Percentiles rank a stretch among this genome's conserved stretches.
phyloP scores from a whole-genome alignment of 2,797 vertebrate species.

The Urocyon cinereoargenteus region DNA sequence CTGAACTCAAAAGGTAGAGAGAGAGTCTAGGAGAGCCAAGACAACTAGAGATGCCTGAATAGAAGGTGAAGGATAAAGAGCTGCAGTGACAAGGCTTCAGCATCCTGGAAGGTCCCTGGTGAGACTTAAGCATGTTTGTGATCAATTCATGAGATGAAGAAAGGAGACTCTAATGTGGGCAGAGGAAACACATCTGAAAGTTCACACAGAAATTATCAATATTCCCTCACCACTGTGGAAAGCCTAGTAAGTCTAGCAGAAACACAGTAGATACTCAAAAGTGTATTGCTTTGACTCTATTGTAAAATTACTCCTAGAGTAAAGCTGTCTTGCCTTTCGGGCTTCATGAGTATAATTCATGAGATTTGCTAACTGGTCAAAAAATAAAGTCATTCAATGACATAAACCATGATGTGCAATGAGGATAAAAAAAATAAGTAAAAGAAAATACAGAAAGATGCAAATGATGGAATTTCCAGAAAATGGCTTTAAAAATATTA shows the following conservation, averaged over 20 bases:
- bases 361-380: not conserved
- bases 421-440: not conserved
- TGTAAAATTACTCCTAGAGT: not conserved
- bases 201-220: not conserved
- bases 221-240: accelerated
- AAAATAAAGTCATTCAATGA: not conserved
- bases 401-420: not conserved
- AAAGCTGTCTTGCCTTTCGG: not conserved
- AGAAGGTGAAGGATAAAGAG: not conserved
- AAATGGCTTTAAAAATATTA: not conserved
- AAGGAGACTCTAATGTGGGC: accelerated
- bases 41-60: accelerated
- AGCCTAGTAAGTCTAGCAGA: not conserved
- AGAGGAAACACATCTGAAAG: no score
- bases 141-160: accelerated
- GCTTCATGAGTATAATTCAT: not conserved
- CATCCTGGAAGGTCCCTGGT: accelerated
- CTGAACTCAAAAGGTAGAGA: accelerated
- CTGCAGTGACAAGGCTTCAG: no score
- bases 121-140: no score
- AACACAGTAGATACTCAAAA: not conserved
- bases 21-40: not conserved
- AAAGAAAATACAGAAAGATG: not conserved
- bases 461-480: not conserved
- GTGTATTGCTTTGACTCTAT: not conserved